Conservation (phyloP, 2,113 vertebrate genomes). For the Spermophilus dauricus region DNA sequence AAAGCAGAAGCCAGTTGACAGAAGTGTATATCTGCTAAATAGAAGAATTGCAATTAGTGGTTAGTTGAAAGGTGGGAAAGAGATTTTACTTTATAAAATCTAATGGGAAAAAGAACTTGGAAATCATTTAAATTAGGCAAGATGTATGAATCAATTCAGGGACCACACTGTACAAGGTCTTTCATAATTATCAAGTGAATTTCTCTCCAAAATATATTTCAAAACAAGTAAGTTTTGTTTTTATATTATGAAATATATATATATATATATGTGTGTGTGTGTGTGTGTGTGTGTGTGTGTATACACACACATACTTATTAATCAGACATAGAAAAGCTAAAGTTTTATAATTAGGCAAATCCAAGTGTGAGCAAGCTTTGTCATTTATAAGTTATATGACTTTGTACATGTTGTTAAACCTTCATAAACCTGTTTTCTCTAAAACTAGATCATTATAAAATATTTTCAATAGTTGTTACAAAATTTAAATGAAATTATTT, state of each 20-base stretch:
- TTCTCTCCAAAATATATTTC: constrained; percentile 40
- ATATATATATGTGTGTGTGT: background rate
- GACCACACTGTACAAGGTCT: background rate
- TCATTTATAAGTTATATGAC: background rate
- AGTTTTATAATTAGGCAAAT: background rate
- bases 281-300: no score
- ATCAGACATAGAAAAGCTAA: constrained; percentile 1
- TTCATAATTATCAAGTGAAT: background rate
- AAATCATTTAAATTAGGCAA: constrained; percentile 65
- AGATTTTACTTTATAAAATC: constrained; percentile 37
- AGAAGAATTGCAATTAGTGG: constrained; percentile 75
- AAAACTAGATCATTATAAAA: constrained; percentile 19
- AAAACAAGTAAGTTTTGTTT: constrained; percentile 25
- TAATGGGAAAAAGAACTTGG: background rate
- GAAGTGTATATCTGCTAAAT: constrained; percentile 59
- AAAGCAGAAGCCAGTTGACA: constrained; percentile 25
- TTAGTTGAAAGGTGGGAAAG: constrained; percentile 52
- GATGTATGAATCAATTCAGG: background rate
- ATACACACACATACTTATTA: background rate
- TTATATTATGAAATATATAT: constrained; percentile 50
- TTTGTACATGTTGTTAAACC: constrained; percentile 23
- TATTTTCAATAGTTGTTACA: background rate
- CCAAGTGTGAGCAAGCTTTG: background rate
- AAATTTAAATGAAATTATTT: constrained; percentile 11
- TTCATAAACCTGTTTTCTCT: background rate